Evolutionary conservation across 2,797 vertebrate genomes (phyloP).

Genomic region (Jordanella pulchra): DNA sequence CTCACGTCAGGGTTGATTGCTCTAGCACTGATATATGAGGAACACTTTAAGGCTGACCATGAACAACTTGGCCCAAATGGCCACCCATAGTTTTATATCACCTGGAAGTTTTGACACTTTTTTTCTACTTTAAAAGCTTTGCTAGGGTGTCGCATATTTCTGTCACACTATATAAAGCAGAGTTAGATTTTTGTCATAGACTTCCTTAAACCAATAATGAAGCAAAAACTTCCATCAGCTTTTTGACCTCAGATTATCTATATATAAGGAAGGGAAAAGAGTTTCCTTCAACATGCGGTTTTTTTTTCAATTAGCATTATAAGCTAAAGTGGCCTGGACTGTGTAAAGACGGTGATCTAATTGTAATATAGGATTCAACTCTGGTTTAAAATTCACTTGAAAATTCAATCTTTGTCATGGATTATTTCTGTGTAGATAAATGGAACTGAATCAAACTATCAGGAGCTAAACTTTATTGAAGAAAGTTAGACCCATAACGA

Average conservation of each 20-base stretch:
- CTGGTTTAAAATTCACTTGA: not conserved
- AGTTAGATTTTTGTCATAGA: not conserved
- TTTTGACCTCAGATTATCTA: too few species aligned
- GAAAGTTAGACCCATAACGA: not conserved
- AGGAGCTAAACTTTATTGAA: not conserved
- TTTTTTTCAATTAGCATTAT: too few species aligned
- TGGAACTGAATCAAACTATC: not conserved
- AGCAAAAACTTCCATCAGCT: not conserved
- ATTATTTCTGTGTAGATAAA: not conserved
- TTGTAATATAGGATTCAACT: not conserved
- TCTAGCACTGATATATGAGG: constrained; percentile 48
- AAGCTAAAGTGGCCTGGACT: not conserved
- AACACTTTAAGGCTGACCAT: constrained; percentile 34
- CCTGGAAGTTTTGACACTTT: constrained; percentile 49
- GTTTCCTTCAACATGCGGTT: too few species aligned
- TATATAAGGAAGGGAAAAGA: too few species aligned
- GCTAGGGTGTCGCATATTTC: constrained; percentile 18
- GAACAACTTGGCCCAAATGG: constrained; percentile 53
- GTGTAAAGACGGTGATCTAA: not conserved
- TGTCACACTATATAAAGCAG: not conserved
- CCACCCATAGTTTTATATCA: constrained; percentile 41
- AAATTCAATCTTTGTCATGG: too few species aligned
- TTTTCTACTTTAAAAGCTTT: constrained; percentile 52
- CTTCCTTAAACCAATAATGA: not conserved
- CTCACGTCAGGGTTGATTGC: constrained; percentile 56